Base-by-base conservation (phyloP, 2,888 invertebrate genomes). In the Caradrina clavipalpis region DNA sequence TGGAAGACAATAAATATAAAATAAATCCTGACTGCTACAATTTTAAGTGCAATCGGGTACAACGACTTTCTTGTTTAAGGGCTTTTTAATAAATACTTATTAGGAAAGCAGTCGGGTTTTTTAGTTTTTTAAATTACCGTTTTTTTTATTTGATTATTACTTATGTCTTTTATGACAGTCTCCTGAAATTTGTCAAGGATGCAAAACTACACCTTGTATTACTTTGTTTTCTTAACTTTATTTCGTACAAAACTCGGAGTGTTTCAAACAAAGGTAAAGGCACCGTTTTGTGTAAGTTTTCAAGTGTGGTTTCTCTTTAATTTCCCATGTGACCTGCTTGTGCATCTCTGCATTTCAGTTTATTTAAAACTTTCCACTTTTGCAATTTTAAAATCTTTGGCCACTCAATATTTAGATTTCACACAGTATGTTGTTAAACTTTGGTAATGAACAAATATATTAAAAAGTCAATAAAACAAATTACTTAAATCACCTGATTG, bases 261-360 rank as follows among this genome's bases (percentile, higher is more conserved):
- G 21, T 59, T 69, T 60, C 50, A 51, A 47, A 51, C 39, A 42
- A 56, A 35, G 15, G 5, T 10, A 19, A n/a, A 17, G 19, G n/a
- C n/a, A 47, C 11, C 22, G 51, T 19, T 8, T 19, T 22, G 17
- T 42, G 10, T 22, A 45, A 42, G 22, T 51, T 60, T 60, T 10
- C 60, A 49, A 60, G 51, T 17, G 7, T 15, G 13, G 69, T 22
- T 73, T 49, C 39, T 51, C 31, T 19, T 51, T 69, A 70, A 73
- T 76, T 73, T 73, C 73, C 73, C 73, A 21, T 21, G 73, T 42
- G 73, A 56, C 49, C 47, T 51, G 47, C 47, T 19, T 42, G 26
- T 5, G 42, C 50, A 57, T 51, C 31, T 51, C 68, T 58, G 77
- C 56, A 76, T 57, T 53, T 57, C 31, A 76, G 56, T 49, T 57